Evolutionary conservation across 1,140 invertebrate species (phyloP).

Genomic region (Macrotrachela quadricornifera): DNA sequence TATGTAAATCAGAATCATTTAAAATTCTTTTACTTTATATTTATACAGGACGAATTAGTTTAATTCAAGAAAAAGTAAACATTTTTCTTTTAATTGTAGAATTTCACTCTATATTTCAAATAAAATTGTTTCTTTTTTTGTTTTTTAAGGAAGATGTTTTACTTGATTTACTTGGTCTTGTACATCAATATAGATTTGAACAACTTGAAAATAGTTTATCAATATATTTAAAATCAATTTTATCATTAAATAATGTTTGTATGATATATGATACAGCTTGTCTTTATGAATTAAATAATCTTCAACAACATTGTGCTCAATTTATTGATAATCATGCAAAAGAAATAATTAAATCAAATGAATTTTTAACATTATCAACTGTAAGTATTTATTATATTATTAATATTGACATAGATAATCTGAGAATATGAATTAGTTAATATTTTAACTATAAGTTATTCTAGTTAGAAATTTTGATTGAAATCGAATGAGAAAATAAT

Average conservation of each 20-base stretch:
- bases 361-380: conserved; percentile 58
- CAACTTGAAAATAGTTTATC: conserved; percentile 73
- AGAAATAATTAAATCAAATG: conserved; percentile 57
- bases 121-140: neutral
- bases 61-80: conserved; percentile 48
- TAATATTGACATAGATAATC: conserved; percentile 1
- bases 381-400: conserved; percentile 32
- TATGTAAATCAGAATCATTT: conserved; percentile 64
- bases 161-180: conserved; percentile 61
- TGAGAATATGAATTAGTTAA: too few relatives aligned
- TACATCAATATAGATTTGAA: conserved; percentile 80
- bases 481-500: too few relatives aligned
- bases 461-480: too few relatives aligned
- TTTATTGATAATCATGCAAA: conserved; percentile 71
- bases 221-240: conserved; percentile 65
- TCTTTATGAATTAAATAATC: conserved; percentile 42
- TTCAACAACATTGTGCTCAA: conserved; percentile 40
- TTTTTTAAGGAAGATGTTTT: conserved; percentile 51
- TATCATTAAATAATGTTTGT: conserved; percentile 69
- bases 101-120: neutral
- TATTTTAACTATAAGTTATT: conserved; percentile 27
- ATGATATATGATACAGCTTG: conserved; percentile 70
- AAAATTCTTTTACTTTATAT: conserved; percentile 75
- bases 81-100: neutral
- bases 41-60: conserved; percentile 67